Percentiles rank a stretch among this genome's conserved stretches.
These are phyloP conservation scores for Hipparchia semele DNA, from an alignment of 2,888 invertebrate genomes.

Conservation along the genomic window DNA sequence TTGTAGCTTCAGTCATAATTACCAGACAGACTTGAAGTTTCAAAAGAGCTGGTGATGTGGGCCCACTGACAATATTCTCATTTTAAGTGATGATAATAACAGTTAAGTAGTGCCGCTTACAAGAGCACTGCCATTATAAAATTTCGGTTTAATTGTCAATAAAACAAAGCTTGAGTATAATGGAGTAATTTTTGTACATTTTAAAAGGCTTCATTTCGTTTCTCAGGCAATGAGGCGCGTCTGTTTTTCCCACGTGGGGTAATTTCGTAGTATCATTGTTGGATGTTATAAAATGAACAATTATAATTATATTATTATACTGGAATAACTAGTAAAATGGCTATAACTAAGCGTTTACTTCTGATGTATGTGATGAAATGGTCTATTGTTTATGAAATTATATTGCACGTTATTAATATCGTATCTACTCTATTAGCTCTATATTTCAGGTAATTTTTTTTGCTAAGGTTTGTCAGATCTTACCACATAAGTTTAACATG, in stretches of 20 bases:
- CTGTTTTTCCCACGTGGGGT: slow-evolving; percentile 50
- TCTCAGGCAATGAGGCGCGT: slow-evolving; percentile 57
- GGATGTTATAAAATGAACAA: slow-evolving; percentile 31
- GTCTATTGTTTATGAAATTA: slow-evolving; percentile 12
- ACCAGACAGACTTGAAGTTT: neutral
- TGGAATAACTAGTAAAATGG: slow-evolving; percentile 19
- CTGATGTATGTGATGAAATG: neutral
- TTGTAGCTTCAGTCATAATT: no score
- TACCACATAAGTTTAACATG: neutral
- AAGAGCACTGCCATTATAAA: slow-evolving; percentile 28
- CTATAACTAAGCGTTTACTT: slow-evolving; percentile 13
- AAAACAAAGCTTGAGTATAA: slow-evolving; percentile 43
- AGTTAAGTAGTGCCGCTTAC: slow-evolving; percentile 20
- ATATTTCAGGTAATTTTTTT: neutral
- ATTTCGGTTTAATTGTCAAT: slow-evolving; percentile 43
- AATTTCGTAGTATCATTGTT: slow-evolving; percentile 31
- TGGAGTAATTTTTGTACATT: slow-evolving; percentile 34
- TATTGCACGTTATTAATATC: neutral
- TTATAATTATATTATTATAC: slow-evolving; percentile 34
- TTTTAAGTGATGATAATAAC: slow-evolving; percentile 27
- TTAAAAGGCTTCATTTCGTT: slow-evolving; percentile 36
- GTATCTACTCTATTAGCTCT: neutral
- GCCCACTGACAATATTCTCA: neutral
- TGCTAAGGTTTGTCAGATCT: neutral
- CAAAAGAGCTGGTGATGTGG: neutral